These are phyloP conservation scores for Elegia similella DNA, from an alignment of 2,888 invertebrate species.

Conservation along the genomic window DNA sequence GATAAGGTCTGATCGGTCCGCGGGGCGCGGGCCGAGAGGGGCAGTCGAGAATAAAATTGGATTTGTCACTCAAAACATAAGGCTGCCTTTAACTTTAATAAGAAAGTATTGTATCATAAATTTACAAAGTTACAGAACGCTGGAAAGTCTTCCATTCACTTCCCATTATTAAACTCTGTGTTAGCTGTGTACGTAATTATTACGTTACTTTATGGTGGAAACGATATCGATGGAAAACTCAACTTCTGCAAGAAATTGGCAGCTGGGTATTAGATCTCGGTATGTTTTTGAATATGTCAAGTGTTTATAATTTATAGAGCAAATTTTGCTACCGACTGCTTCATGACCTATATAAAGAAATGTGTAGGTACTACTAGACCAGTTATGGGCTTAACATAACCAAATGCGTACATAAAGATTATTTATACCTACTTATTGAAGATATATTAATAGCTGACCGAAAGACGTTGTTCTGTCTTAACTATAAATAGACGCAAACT, in stretches of 20 bases:
- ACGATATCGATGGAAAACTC: constrained; percentile 7
- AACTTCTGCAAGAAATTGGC: neutral
- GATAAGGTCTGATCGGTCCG: constrained; percentile 81
- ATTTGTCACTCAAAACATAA: constrained; percentile 82
- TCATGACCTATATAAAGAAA: no score
- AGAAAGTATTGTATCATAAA: constrained; percentile 36
- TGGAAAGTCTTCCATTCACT: constrained; percentile 18
- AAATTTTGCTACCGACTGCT: neutral
- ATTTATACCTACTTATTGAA: no score
- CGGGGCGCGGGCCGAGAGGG: constrained; percentile 58
- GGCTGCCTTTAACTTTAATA: constrained; percentile 64
- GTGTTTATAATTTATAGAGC: neutral
- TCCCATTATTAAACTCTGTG: constrained; percentile 17
- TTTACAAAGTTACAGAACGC: constrained; percentile 24
- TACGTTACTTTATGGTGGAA: constrained; percentile 11
- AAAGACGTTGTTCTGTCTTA: no score
- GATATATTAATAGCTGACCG: no score
- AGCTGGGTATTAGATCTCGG: neutral
- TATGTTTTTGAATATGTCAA: neutral
- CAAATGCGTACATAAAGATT: no score
- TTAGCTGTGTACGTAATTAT: constrained; percentile 14
- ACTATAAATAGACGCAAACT: no score
- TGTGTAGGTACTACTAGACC: no score
- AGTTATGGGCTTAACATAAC: no score
- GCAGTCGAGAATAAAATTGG: constrained; percentile 80